A percentile compares a stretch with the other conserved stretches of the same genome.
phyloP scores from a whole-genome alignment of 2,113 vertebrate species.

The Tragelaphus scriptus region DNA sequence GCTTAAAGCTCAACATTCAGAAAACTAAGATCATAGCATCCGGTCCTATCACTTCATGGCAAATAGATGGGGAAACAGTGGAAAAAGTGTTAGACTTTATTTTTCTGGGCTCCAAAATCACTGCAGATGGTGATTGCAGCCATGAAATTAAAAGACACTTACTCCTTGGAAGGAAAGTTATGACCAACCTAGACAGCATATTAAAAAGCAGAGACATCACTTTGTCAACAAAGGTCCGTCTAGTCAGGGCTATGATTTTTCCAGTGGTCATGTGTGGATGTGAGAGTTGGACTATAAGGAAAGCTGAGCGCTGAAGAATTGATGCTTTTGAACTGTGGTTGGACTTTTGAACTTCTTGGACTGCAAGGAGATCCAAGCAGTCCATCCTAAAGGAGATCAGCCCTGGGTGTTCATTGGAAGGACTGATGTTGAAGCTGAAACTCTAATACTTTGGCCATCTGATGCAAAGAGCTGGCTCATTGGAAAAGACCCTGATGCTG shows the following conservation, averaged over 20 bases:
- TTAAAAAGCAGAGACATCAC: background rate
- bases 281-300: background rate
- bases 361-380: background rate
- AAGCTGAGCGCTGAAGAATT: rapidly evolving
- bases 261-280: background rate
- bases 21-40: too few species aligned
- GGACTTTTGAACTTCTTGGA: background rate
- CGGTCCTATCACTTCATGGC: too few species aligned
- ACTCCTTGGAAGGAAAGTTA: background rate
- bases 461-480: background rate
- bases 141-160: background rate
- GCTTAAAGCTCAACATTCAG: too few species aligned
- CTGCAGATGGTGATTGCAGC: background rate
- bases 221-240: background rate
- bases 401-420: background rate
- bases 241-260: background rate
- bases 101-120: background rate
- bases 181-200: background rate
- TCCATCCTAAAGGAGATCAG: background rate
- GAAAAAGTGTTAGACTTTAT: background rate
- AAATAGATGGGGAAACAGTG: background rate
- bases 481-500: background rate
- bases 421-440: background rate
- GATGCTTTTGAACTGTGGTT: background rate
- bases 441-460: background rate